Conservation (phyloP, 2,113 vertebrate genomes). For the Hemicordylus capensis region DNA sequence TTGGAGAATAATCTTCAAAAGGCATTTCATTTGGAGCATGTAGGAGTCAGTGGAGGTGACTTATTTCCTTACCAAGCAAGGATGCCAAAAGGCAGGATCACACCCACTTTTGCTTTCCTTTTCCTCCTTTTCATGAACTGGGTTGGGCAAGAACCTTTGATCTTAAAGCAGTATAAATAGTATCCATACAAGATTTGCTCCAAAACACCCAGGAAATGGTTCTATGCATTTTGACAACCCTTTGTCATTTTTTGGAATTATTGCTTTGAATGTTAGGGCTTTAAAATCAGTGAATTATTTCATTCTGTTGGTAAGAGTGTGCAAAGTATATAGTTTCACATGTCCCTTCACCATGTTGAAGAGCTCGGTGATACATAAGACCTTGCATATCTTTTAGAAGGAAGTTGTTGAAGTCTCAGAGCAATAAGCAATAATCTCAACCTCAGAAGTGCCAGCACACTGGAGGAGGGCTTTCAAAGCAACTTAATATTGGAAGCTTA, state of each 20-base stretch:
- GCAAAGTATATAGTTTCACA: neutral
- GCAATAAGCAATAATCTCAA: neutral
- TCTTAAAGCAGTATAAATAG: neutral
- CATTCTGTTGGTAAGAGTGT: neutral
- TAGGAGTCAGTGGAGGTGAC: neutral
- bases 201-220: neutral
- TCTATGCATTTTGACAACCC: neutral
- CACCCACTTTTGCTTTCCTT: constrained; percentile 43
- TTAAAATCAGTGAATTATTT: neutral
- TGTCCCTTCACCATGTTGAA: neutral
- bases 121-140: constrained; percentile 48
- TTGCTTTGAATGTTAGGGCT: neutral
- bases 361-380: neutral
- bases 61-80: constrained; percentile 37
- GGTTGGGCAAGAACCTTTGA: constrained; percentile 20
- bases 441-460: neutral
- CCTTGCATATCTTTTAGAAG: neutral
- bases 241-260: neutral
- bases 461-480: neutral
- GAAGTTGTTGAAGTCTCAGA: neutral
- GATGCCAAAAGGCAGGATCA: constrained; percentile 40
- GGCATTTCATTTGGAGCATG: neutral
- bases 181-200: neutral
- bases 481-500: neutral
- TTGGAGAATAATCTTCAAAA: neutral